Conservation (phyloP, 30 jellyfish, hydroid and myxozoan species). For the Sanderia malayensis region DNA sequence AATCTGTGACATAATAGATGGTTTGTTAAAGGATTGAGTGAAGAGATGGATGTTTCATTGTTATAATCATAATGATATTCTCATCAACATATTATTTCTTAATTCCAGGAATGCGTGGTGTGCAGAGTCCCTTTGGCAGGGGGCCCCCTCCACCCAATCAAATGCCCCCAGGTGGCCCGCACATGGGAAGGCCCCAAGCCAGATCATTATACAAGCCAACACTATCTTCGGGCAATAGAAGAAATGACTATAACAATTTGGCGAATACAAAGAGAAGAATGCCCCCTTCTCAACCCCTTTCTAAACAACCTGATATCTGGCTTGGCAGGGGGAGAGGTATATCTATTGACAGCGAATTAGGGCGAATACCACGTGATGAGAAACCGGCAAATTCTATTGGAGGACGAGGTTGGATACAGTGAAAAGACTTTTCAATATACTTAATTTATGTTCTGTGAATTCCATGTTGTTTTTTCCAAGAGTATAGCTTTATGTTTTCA, state of each 20-base stretch:
- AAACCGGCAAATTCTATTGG: background rate
- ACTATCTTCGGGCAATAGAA: constrained; percentile 27
- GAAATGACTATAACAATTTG: constrained; percentile 3
- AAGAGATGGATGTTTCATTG: no score
- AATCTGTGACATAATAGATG: no score
- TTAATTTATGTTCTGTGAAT: no score
- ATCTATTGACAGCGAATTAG: background rate
- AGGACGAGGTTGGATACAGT: background rate
- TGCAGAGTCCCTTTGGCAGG: constrained; percentile 67
- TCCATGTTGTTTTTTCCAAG: no score
- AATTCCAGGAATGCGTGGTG: constrained; percentile 65
- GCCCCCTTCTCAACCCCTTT: background rate
- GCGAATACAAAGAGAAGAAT: constrained; percentile 15
- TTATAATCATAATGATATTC: no score
- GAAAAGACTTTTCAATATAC: no score
- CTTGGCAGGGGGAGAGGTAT: constrained; percentile 1
- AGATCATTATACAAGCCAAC: constrained; percentile 57
- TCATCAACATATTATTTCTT: no score
- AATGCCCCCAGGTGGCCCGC: constrained; percentile 44
- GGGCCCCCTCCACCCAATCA: constrained; percentile 58
- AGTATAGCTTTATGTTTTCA: no score
- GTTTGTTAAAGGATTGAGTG: no score
- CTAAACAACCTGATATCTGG: background rate
- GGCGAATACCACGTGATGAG: background rate
- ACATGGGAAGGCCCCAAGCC: constrained; percentile 52